Evolutionary conservation across 2,797 vertebrate genomes (phyloP).

Genomic region (Scomberomorus guttatus): DNA sequence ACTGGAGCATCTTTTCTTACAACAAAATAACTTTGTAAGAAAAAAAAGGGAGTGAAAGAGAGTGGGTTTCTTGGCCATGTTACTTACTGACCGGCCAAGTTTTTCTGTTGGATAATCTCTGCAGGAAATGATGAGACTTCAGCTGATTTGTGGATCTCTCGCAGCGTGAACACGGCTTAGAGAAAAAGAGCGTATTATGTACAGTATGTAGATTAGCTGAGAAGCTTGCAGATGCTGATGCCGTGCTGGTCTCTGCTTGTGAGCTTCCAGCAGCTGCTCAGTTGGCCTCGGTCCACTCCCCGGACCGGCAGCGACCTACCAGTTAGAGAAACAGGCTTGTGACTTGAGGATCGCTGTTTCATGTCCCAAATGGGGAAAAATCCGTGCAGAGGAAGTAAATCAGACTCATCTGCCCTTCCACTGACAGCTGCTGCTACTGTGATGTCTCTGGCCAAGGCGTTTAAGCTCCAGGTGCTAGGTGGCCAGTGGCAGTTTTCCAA

Average conservation of each 20-base stretch:
- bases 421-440: slow-evolving; percentile 68
- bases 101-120: slow-evolving; percentile 20
- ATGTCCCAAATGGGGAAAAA: slow-evolving; percentile 44
- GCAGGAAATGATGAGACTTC: slow-evolving; percentile 32
- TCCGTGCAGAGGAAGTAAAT: slow-evolving; percentile 56
- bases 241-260: slow-evolving; percentile 33
- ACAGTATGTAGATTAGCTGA: slow-evolving; percentile 50
- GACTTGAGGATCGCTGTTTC: slow-evolving; percentile 41
- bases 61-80: slow-evolving; percentile 4
- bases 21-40: background rate
- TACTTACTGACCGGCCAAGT: slow-evolving; percentile 1
- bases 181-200: slow-evolving; percentile 46
- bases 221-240: slow-evolving; percentile 60
- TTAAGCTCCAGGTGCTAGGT: slow-evolving; percentile 55
- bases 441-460: slow-evolving; percentile 34
- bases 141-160: slow-evolving; percentile 14
- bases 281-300: slow-evolving; percentile 62
- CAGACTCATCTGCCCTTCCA: slow-evolving; percentile 45
- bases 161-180: slow-evolving; percentile 22
- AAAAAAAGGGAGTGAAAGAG: background rate
- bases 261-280: slow-evolving; percentile 71
- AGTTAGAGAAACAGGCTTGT: slow-evolving; percentile 47
- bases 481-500: slow-evolving; percentile 42
- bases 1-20: background rate
- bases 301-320: slow-evolving; percentile 39